phyloP scores from a whole-genome alignment of 2,113 vertebrate species.

The Entelurus aequoreus region DNA sequence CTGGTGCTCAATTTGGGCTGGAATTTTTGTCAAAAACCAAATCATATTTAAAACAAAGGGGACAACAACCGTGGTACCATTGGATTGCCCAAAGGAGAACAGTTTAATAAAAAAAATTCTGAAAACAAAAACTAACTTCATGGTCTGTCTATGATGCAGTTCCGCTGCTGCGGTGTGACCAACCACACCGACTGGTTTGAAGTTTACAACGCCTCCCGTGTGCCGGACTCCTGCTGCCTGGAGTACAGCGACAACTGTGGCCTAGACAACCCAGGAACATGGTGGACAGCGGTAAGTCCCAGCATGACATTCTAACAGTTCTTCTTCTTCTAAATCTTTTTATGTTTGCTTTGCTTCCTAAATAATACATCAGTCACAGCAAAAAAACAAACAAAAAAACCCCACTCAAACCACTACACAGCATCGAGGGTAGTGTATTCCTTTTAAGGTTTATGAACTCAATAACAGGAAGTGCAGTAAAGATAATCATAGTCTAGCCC shows the following conservation, averaged over 20 bases:
- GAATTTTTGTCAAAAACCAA: too few relatives aligned
- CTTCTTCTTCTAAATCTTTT: not conserved
- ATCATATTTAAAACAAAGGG: too few relatives aligned
- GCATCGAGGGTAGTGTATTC: not conserved
- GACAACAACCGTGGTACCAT: too few relatives aligned
- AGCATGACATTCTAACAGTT: not conserved
- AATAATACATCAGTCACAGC: not conserved
- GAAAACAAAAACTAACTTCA: too few relatives aligned
- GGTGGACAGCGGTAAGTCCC: constrained; percentile 91
- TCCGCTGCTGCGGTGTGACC: constrained; percentile 93
- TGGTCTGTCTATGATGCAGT: constrained; percentile 66
- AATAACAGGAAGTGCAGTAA: not conserved
- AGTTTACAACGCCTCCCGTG: constrained; percentile 86
- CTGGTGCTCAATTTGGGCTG: too few relatives aligned
- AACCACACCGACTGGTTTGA: constrained; percentile 99
- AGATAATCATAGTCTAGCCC: not conserved
- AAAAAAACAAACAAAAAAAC: not conserved
- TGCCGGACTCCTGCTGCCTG: constrained; percentile 95
- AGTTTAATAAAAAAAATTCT: not conserved
- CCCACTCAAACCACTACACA: not conserved
- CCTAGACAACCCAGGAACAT: constrained; percentile 89
- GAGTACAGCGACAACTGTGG: constrained; percentile 96
- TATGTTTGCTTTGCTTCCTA: not conserved
- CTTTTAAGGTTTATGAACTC: not conserved
- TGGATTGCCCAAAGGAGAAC: not conserved